A percentile compares a stretch with the other conserved stretches of the same genome.
phyloP scores from a whole-genome alignment of 2,797 vertebrate species.

The Characodon lateralis region DNA sequence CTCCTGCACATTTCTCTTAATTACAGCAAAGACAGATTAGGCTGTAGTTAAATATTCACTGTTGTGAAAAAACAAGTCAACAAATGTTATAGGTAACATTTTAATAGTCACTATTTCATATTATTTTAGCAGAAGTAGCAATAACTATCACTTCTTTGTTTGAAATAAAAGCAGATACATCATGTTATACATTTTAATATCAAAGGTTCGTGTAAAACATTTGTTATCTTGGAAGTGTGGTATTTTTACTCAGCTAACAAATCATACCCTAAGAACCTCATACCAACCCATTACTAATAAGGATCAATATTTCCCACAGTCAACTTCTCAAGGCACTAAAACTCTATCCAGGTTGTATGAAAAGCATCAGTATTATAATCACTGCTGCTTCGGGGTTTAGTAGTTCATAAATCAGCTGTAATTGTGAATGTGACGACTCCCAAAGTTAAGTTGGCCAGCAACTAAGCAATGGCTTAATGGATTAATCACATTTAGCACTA shows the following conservation, averaged over 20 bases:
- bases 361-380: constrained; percentile 47
- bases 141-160: not conserved
- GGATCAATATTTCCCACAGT: constrained; percentile 11
- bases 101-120: not conserved
- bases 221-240: not conserved
- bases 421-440: constrained; percentile 57
- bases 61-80: not conserved
- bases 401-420: constrained; percentile 58
- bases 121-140: not conserved
- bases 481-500: constrained; percentile 74
- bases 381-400: constrained; percentile 44
- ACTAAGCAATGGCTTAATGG: constrained; percentile 48
- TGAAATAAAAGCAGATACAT: not conserved
- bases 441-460: constrained; percentile 45
- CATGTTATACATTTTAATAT: not conserved
- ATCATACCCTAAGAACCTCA: not conserved
- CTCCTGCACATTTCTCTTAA: not conserved
- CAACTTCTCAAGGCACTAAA: constrained; percentile 21
- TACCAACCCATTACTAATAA: not conserved
- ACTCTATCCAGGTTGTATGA: constrained; percentile 18
- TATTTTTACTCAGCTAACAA: not conserved
- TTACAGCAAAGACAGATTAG: not conserved
- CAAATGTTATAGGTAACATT: not conserved
- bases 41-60: not conserved
- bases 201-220: not conserved